phyloP scores from a whole-genome alignment of 2,888 invertebrate genomes.

The Neoaliturus tenellus region DNA sequence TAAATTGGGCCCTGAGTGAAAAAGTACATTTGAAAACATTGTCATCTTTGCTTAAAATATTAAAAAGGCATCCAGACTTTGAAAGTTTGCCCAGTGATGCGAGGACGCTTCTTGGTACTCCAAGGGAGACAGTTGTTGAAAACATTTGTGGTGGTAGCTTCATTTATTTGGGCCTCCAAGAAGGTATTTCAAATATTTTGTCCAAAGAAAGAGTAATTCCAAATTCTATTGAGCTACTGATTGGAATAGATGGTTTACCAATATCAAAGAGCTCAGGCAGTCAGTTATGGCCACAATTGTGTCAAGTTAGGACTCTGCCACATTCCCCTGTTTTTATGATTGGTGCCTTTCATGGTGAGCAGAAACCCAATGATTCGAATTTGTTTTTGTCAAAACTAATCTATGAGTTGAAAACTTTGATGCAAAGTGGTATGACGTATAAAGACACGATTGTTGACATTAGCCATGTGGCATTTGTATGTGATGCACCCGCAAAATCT shows the following conservation, averaged over 20 bases:
- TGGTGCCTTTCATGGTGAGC: slow-evolving; percentile 50
- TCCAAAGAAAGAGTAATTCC: not conserved
- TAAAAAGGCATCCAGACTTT: not conserved
- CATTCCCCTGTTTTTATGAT: slow-evolving; percentile 6
- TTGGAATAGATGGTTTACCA: slow-evolving; percentile 13
- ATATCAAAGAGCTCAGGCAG: not conserved
- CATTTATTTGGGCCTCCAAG: not conserved
- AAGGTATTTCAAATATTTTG: not conserved
- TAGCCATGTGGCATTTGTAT: too few relatives aligned
- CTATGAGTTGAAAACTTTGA: not conserved
- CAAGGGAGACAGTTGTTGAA: not conserved
- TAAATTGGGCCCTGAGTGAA: not conserved
- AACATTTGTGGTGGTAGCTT: not conserved
- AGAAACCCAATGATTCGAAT: slow-evolving; percentile 35
- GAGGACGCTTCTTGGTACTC: not conserved
- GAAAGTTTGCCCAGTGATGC: not conserved
- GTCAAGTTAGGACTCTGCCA: not conserved
- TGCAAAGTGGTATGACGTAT: slow-evolving; percentile 24
- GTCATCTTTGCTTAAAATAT: not conserved
- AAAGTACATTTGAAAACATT: not conserved
- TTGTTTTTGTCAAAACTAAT: slow-evolving; percentile 49
- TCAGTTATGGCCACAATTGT: slow-evolving; percentile 18
- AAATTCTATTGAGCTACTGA: not conserved
- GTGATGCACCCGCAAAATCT: slow-evolving; percentile 55
- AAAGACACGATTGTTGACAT: too few relatives aligned